Percentiles rank a stretch among this genome's conserved stretches.
Evolutionary conservation across 2,888 invertebrate species (phyloP).

Genomic region (Phortica okadai): DNA sequence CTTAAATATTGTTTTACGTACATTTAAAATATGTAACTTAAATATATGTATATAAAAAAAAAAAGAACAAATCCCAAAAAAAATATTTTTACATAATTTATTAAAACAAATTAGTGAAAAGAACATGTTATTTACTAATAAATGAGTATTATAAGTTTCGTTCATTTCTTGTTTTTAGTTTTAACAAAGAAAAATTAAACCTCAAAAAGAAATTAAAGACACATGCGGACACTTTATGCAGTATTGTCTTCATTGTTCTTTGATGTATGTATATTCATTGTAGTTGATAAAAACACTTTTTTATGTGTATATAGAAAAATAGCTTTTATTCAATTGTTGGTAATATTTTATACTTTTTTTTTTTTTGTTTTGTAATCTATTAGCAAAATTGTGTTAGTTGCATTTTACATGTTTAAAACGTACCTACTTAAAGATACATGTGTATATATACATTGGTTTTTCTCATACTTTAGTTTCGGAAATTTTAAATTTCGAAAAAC

Average conservation of each 20-base stretch:
- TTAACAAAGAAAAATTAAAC: constrained; percentile 51
- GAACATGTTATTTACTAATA: constrained; percentile 63
- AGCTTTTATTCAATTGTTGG: constrained; percentile 39
- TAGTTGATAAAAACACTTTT: constrained; percentile 42
- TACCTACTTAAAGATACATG: constrained; percentile 24
- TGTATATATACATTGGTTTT: constrained; percentile 30
- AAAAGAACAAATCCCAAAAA: constrained; percentile 24
- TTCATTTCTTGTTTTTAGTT: constrained; percentile 46
- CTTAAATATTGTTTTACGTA: constrained; percentile 31
- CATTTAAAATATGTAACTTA: constrained; percentile 28
- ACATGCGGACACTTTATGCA: constrained; percentile 18
- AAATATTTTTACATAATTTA: constrained; percentile 23
- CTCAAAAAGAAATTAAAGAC: constrained; percentile 47
- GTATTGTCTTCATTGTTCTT: neutral
- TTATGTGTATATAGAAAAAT: constrained; percentile 42
- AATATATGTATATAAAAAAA: constrained; percentile 31
- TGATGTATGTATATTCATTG: neutral
- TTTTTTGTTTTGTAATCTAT: constrained; percentile 14
- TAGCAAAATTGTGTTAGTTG: constrained; percentile 20
- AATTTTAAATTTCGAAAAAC: constrained; percentile 44
- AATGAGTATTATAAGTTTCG: constrained; percentile 23
- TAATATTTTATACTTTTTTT: constrained; percentile 20
- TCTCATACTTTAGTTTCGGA: constrained; percentile 42
- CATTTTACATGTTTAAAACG: constrained; percentile 1
- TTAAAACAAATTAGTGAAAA: constrained; percentile 21